Conservation (phyloP, 2,113 vertebrate species). For the Hiodon tergisus region DNA sequence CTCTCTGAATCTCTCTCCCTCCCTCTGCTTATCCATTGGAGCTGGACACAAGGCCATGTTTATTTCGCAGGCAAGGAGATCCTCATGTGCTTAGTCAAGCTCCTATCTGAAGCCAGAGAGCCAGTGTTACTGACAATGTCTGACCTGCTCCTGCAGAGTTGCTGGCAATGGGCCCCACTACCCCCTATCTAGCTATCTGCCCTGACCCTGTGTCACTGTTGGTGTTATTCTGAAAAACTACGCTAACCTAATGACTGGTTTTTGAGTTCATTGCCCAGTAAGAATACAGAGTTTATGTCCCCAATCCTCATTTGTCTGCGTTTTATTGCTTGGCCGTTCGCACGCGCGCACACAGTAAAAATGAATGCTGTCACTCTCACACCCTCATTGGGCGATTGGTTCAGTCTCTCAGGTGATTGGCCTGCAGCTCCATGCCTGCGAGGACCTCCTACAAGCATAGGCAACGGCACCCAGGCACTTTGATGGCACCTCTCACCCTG, state of each 20-base stretch:
- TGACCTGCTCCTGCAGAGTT: neutral
- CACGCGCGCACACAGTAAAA: neutral
- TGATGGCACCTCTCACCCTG: no score
- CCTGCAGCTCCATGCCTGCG: no score
- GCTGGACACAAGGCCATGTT: neutral
- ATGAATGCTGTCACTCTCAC: neutral
- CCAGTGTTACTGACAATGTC: conserved; percentile 1
- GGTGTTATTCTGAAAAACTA: neutral
- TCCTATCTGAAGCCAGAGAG: neutral
- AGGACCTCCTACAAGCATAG: no score
- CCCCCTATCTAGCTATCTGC: neutral
- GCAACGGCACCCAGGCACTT: no score
- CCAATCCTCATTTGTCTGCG: neutral
- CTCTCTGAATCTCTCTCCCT: neutral
- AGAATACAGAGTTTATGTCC: neutral
- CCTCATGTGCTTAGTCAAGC: neutral
- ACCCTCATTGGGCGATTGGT: no score
- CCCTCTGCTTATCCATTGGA: neutral
- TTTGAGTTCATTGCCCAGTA: neutral
- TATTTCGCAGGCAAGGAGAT: neutral
- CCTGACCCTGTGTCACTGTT: neutral
- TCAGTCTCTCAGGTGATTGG: no score
- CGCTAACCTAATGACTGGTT: no score
- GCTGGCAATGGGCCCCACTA: neutral
- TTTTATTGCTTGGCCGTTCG: neutral